A percentile compares a stretch with the other conserved stretches of the same genome.
Evolutionary conservation across 2,888 invertebrate species (phyloP).

Genomic region (Eupithecia insigniata): DNA sequence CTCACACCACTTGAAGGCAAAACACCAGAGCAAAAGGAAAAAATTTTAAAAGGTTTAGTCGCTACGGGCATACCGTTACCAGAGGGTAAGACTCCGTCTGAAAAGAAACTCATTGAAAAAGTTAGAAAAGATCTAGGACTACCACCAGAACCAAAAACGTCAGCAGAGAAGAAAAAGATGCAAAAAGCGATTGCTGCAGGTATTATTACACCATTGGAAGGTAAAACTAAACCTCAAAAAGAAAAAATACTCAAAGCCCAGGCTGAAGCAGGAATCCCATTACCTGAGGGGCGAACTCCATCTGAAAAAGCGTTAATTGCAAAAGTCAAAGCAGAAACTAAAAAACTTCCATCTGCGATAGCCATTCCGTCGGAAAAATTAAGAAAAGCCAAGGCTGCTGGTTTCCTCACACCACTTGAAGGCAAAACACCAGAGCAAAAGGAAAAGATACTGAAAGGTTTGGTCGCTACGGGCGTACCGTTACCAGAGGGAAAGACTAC

Average conservation of each 20-base stretch:
- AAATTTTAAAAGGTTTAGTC: conserved; percentile 41
- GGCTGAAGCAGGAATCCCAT: conserved; percentile 46
- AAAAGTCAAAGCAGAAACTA: conserved; percentile 45
- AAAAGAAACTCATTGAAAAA: conserved; percentile 46
- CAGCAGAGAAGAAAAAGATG: conserved; percentile 47
- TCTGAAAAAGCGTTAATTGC: conserved; percentile 49
- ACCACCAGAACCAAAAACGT: conserved; percentile 41
- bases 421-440: conserved; percentile 47
- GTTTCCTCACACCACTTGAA: conserved; percentile 45
- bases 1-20: conserved; percentile 45
- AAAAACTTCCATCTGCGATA: neutral
- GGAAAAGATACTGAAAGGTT: conserved; percentile 45
- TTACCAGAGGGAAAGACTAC: conserved; percentile 48
- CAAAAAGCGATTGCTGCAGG: conserved; percentile 45
- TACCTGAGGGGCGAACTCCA: conserved; percentile 48
- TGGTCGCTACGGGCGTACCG: conserved; percentile 47
- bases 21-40: conserved; percentile 47
- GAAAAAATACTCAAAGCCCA: conserved; percentile 46
- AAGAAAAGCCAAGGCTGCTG: conserved; percentile 44
- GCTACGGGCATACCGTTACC: conserved; percentile 46
- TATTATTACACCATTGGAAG: conserved; percentile 45
- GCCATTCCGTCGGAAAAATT: conserved; percentile 21
- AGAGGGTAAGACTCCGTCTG: conserved; percentile 46
- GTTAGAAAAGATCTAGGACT: conserved; percentile 40
- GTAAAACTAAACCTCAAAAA: conserved; percentile 45